phyloP scores from a whole-genome alignment of 2,797 vertebrate genomes.

The Ceryle rudis region DNA sequence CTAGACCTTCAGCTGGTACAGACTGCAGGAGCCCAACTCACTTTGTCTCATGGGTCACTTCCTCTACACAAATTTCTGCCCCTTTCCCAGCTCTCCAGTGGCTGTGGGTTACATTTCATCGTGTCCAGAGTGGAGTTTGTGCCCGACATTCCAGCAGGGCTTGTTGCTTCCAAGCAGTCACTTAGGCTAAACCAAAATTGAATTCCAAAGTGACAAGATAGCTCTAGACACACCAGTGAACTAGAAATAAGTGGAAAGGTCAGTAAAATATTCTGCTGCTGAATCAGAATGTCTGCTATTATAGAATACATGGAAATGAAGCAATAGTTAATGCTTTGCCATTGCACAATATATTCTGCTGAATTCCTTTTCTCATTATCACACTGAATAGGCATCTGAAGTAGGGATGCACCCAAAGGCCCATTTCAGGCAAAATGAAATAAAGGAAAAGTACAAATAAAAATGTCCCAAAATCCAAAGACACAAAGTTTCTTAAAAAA shows the following conservation, averaged over 20 bases:
- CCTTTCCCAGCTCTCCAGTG: not conserved
- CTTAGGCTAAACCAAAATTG: constrained; percentile 32
- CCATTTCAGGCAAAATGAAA: constrained; percentile 14
- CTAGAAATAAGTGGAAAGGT: constrained; percentile 56
- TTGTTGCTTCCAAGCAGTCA: not conserved
- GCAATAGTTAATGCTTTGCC: not conserved
- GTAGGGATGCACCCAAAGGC: not conserved
- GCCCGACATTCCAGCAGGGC: constrained; percentile 2
- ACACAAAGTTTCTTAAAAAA: not conserved
- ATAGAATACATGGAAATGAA: not conserved
- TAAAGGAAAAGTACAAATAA: not conserved
- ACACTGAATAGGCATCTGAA: not conserved
- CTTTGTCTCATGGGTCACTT: constrained; percentile 45
- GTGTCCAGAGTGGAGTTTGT: not conserved
- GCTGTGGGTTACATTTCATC: not conserved
- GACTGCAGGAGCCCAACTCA: not conserved
- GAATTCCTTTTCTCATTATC: constrained; percentile 21
- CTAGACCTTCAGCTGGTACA: not conserved
- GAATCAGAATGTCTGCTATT: constrained; percentile 4
- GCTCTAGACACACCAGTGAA: constrained; percentile 49
- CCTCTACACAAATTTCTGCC: constrained; percentile 11
- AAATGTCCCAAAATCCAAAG: not conserved
- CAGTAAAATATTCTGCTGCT: constrained; percentile 30
- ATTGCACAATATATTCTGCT: not conserved
- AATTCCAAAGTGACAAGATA: constrained; percentile 55